These are phyloP conservation scores for Ophion costatus DNA, from an alignment of 2,888 invertebrate genomes.

Conservation along the genomic window DNA sequence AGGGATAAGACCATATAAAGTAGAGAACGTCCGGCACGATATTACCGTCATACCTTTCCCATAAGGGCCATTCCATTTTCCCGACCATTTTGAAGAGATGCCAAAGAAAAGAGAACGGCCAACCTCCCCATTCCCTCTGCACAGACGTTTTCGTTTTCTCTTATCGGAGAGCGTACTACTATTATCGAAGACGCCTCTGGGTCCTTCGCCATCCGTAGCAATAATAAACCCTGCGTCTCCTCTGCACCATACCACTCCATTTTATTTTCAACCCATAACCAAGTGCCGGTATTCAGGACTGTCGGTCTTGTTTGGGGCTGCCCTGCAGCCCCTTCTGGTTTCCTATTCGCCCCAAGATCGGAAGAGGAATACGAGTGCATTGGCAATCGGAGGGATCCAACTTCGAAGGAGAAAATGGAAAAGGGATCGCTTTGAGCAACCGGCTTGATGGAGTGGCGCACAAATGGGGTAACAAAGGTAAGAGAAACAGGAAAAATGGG, in stretches of 20 bases:
- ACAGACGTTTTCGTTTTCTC: not conserved
- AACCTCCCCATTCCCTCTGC: constrained; percentile 1
- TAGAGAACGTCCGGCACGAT: constrained; percentile 56
- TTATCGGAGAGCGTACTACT: constrained; percentile 9
- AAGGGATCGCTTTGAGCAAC: constrained; percentile 8
- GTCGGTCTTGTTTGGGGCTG: not conserved
- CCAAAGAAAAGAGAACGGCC: constrained; percentile 46
- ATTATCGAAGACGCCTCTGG: constrained; percentile 51
- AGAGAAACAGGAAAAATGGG: not conserved
- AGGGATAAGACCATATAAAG: constrained; percentile 41
- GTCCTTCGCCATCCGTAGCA: constrained; percentile 14
- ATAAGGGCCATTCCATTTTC: constrained; percentile 62
- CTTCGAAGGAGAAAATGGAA: constrained; percentile 4
- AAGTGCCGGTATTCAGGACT: constrained; percentile 27
- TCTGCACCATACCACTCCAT: constrained; percentile 1
- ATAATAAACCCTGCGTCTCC: constrained; percentile 35
- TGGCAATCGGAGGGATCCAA: not conserved
- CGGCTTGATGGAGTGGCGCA: not conserved
- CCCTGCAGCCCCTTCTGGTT: not conserved
- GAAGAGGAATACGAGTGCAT: not conserved
- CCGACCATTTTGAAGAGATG: constrained; percentile 60
- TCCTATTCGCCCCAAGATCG: not conserved
- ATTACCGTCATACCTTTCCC: constrained; percentile 63
- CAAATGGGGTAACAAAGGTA: constrained; percentile 11
- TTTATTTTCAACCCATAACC: constrained; percentile 31